A percentile compares a stretch with the other conserved stretches of the same genome.
Conservation (phyloP, 2,113 vertebrate genomes). For the Tyto alba region DNA sequence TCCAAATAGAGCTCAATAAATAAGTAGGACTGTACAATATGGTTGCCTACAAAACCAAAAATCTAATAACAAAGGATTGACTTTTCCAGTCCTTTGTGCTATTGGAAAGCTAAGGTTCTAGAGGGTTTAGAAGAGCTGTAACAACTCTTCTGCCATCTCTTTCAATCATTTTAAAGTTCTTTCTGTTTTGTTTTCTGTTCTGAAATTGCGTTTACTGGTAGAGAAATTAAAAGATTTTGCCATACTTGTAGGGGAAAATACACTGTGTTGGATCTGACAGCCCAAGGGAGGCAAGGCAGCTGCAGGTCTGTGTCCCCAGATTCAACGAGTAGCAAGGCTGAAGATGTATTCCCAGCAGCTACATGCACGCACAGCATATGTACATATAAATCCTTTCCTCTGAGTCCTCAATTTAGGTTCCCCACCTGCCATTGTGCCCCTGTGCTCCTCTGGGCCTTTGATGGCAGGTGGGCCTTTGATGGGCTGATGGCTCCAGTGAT, state of each 20-base stretch:
- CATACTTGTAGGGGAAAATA: not conserved
- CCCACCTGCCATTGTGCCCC: not conserved
- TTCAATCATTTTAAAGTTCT: conserved; percentile 2
- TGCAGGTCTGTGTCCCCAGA: too few species aligned
- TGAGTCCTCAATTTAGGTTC: not conserved
- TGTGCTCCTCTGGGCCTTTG: not conserved
- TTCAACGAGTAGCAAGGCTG: not conserved
- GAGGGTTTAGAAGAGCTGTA: not conserved
- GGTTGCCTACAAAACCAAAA: not conserved
- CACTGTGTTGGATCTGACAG: not conserved
- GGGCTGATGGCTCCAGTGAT: not conserved
- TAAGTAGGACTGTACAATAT: not conserved
- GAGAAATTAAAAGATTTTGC: not conserved
- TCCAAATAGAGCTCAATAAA: not conserved
- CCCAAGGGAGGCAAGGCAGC: not conserved
- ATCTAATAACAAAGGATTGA: not conserved
- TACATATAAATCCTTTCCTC: not conserved
- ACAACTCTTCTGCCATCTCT: conserved; percentile 7
- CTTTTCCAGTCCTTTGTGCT: not conserved
- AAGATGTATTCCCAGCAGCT: not conserved
- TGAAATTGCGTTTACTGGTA: not conserved
- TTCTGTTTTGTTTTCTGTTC: conserved; percentile 13
- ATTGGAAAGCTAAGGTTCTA: not conserved
- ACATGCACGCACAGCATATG: too few species aligned
- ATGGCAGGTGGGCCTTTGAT: not conserved